Evolutionary conservation across 1,140 invertebrate species (phyloP).

Genomic region (Acromyrmex charruanus): DNA sequence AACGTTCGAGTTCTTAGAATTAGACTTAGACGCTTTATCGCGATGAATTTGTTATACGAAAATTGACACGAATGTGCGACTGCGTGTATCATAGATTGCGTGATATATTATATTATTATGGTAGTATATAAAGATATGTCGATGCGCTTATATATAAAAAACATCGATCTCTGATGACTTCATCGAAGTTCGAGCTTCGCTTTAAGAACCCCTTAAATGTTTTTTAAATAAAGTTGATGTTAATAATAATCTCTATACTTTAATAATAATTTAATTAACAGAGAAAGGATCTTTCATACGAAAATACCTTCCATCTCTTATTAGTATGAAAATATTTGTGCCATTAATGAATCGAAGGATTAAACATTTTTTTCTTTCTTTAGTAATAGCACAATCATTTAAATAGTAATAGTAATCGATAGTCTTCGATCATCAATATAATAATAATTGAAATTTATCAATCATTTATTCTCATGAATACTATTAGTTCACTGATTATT

Average conservation of each 20-base stretch:
- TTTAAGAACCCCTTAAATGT: not conserved
- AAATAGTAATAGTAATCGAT: not conserved
- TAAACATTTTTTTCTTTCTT: slow-evolving; percentile 19
- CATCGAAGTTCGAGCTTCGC: too few relatives aligned
- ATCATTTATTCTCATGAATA: not conserved
- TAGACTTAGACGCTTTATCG: too few relatives aligned
- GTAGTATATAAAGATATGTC: too few relatives aligned
- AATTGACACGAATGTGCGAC: too few relatives aligned
- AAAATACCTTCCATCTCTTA: not conserved
- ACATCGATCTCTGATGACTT: too few relatives aligned
- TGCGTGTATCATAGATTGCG: too few relatives aligned
- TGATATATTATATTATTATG: too few relatives aligned
- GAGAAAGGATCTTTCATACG: not conserved
- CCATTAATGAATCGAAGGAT: not conserved
- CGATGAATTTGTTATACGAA: too few relatives aligned
- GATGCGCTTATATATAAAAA: too few relatives aligned
- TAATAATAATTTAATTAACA: slow-evolving; percentile 9
- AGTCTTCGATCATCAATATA: not conserved
- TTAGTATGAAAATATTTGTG: slow-evolving; percentile 36
- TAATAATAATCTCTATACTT: not conserved
- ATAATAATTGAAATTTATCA: not conserved
- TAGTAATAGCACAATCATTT: not conserved
- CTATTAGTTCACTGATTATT: not conserved
- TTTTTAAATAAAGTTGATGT: not conserved
- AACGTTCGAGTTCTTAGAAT: too few relatives aligned